Conservation (phyloP, 2,797 vertebrate species). For the Poecilia wingei region DNA sequence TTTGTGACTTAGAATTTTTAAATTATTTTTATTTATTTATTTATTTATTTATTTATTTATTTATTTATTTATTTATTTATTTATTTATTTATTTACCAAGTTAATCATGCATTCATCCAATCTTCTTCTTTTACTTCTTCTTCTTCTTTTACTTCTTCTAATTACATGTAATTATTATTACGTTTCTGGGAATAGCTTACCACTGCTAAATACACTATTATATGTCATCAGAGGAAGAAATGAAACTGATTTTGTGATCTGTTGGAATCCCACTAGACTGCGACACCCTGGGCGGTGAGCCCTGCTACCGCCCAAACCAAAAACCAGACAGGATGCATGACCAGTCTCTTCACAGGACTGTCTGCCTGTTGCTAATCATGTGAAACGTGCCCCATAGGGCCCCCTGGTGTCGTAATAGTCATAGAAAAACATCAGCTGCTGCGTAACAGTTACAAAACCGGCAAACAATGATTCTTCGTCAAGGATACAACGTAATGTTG, state of each 20-base stretch:
- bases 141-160: background rate
- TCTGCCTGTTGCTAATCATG: background rate
- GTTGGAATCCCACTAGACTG: background rate
- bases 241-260: background rate
- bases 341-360: background rate
- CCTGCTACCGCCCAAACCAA: background rate
- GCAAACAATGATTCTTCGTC: conserved; percentile 1
- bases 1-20: background rate
- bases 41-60: no score
- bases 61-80: no score
- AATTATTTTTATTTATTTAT: background rate
- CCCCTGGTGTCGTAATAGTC: background rate
- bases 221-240: background rate
- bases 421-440: conserved; percentile 15
- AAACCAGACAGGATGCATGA: background rate
- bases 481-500: background rate
- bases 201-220: background rate
- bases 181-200: background rate
- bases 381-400: background rate
- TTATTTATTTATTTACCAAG: background rate
- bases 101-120: background rate
- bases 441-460: conserved; percentile 29
- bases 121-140: background rate
- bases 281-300: background rate
- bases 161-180: background rate